These are phyloP conservation scores for Macropus fuliginosus DNA, from an alignment of 2,797 vertebrate genomes.

Conservation along the genomic window DNA sequence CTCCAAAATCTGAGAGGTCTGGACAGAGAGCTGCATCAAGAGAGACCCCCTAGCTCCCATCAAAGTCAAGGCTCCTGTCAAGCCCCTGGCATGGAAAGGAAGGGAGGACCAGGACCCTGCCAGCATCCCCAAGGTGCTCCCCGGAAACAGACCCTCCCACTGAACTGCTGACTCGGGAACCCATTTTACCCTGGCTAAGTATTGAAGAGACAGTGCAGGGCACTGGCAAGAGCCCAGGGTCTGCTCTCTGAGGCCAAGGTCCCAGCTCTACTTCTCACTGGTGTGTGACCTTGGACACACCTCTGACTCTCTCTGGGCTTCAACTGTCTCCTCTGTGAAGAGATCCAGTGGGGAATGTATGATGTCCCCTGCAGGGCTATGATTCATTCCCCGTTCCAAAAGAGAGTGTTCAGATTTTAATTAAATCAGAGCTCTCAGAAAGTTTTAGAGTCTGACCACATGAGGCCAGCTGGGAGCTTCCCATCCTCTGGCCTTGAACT, in stretches of 20 bases:
- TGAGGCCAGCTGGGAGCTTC: background rate
- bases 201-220: background rate
- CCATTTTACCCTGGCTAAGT: background rate
- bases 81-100: background rate
- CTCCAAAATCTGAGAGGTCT: background rate
- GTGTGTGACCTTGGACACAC: background rate
- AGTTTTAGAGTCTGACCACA: background rate
- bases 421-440: background rate
- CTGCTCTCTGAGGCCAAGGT: background rate
- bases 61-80: background rate
- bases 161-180: background rate
- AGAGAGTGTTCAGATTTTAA: background rate
- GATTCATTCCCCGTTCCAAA: background rate
- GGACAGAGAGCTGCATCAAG: background rate
- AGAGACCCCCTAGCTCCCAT: background rate
- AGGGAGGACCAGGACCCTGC: background rate
- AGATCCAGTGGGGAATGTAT: background rate
- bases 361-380: background rate
- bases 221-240: background rate
- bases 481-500: constrained; percentile 21
- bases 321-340: background rate
- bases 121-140: background rate
- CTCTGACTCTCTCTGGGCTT: background rate
- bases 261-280: background rate
- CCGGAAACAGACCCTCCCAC: background rate